Base-by-base conservation (phyloP, 1,140 invertebrate species). In the Choristoneura fumiferana region DNA sequence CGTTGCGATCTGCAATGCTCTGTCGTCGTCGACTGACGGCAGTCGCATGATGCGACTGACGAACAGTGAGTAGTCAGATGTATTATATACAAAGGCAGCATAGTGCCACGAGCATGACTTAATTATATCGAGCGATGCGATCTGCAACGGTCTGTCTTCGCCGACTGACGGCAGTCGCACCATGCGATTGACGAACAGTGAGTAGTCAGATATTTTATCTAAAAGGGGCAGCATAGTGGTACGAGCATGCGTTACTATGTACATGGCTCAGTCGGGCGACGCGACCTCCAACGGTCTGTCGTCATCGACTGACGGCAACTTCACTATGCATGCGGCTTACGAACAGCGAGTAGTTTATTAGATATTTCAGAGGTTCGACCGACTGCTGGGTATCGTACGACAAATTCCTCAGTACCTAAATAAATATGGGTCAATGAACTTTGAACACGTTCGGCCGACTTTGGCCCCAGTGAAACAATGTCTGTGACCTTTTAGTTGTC, bases 41-140 rank as follows among this genome's bases (percentile, higher is more conserved):
- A 94, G 94, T 15, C 87, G 94, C 13, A 95, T 93, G 1, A 93
- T 96, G 92, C 94, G 92, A 17, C 89, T 96, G 1, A 93, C 91
- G 40, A 94, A 92, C 90, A 92, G 94, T 94, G 74, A 68, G 80
- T 79, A 33, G 54, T 22, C 81, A 89, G 89, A 58, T 91, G 82
- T 57, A 39, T 88, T 73, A 79, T 90, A 40, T 90, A 89, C 74
- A 89, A 89, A 54, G 83, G 82, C 83, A 81, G 43, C 84, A 87
- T 54, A 72, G 77, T 10, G 87, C 84, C 37, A 82, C 78, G 13
- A 78, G 84, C 4, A 79, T 77, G 62, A 84, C 83, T 1, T 96
- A 95, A 84, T 92, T 0, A 95, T 97, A 87, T 96, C 95, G 54
- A 96, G 95, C 8, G 95, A 97, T 86, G 95, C 95, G 34, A 96